Evolutionary conservation across 2,113 vertebrate genomes (phyloP).

Genomic region (Polypterus senegalus): DNA sequence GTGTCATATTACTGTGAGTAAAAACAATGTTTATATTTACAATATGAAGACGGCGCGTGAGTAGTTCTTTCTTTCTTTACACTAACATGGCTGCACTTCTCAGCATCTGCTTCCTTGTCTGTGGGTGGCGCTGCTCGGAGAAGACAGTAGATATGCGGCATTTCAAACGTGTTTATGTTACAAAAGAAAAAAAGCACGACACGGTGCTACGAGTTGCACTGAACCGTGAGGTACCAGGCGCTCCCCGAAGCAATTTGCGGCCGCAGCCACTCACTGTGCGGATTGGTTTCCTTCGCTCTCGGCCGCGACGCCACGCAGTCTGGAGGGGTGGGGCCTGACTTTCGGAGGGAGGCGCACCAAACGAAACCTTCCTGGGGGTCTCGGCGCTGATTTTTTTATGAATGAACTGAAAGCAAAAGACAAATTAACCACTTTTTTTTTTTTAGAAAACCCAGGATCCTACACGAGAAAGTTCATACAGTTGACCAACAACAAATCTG

Average conservation of each 20-base stretch:
- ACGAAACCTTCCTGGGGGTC: conserved; percentile 34
- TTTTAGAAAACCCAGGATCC: conserved; percentile 23
- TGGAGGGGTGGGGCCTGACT: conserved; percentile 44
- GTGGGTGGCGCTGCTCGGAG: no score
- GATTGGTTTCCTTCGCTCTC: conserved; percentile 42
- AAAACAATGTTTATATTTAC: no score
- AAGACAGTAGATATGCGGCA: no score
- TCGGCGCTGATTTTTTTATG: conserved; percentile 36
- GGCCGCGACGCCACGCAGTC: conserved; percentile 63
- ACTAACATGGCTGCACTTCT: no score
- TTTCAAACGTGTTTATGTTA: background rate
- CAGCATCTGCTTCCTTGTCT: no score
- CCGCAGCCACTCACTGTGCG: conserved; percentile 43
- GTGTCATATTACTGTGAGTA: no score
- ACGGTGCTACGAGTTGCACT: background rate
- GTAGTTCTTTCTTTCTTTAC: no score
- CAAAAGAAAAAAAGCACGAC: background rate
- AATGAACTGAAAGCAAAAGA: conserved; percentile 47
- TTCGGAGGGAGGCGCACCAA: conserved; percentile 14
- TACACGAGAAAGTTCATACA: conserved; percentile 14
- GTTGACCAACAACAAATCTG: conserved; percentile 10
- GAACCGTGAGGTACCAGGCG: conserved; percentile 27
- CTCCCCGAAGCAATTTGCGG: conserved; percentile 47
- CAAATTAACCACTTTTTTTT: conserved; percentile 35
- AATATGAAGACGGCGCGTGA: no score